phyloP scores from a whole-genome alignment of 2,888 invertebrate species.

The Masnerella sp. region DNA sequence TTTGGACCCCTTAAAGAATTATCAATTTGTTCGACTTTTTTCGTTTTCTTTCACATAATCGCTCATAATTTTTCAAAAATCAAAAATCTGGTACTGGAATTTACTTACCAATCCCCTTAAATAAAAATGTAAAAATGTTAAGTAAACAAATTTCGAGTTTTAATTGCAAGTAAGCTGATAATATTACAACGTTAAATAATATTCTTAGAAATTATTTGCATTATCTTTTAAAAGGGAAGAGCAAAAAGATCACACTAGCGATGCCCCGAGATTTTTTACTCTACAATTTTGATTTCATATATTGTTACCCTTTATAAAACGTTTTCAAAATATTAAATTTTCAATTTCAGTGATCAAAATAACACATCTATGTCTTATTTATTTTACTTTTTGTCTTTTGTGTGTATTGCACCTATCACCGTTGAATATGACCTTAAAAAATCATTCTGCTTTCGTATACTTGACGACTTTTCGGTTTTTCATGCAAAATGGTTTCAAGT shows the following conservation, averaged over 20 bases:
- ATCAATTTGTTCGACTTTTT: too few species aligned
- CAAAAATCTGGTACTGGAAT: too few species aligned
- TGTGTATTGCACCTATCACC: conserved; percentile 42
- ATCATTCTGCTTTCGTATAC: conserved; percentile 30
- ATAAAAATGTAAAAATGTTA: too few species aligned
- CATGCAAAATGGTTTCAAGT: conserved; percentile 18
- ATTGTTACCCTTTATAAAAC: conserved; percentile 39
- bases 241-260: conserved; percentile 38
- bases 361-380: conserved; percentile 39
- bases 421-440: conserved; percentile 20
- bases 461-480: conserved; percentile 8
- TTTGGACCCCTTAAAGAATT: too few species aligned
- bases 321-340: conserved; percentile 52
- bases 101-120: too few species aligned
- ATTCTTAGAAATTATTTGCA: too few species aligned
- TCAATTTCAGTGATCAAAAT: conserved; percentile 53
- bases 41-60: too few species aligned
- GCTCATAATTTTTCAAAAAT: too few species aligned
- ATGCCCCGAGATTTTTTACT: conserved; percentile 27
- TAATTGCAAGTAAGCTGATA: too few species aligned
- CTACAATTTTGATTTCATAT: conserved; percentile 53
- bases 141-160: too few species aligned
- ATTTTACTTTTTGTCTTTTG: conserved; percentile 11
- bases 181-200: too few species aligned
- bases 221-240: conserved; percentile 26